A percentile compares a stretch with the other conserved stretches of the same genome.
These are phyloP conservation scores for Babylonia areolata DNA, from an alignment of 1,140 invertebrate species.

Conservation along the genomic window DNA sequence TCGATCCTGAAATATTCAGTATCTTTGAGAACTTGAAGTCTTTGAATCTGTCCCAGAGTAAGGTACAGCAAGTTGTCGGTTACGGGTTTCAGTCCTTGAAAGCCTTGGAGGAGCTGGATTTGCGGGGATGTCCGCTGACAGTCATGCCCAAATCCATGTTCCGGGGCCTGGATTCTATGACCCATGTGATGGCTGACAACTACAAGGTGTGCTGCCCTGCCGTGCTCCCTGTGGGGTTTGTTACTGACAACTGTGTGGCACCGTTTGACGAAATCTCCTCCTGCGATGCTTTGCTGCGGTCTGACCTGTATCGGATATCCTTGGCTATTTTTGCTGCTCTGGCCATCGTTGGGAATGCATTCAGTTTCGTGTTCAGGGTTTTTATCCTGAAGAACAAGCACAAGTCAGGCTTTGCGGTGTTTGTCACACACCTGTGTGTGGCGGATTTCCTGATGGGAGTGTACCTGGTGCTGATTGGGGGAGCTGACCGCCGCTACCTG, in stretches of 20 bases:
- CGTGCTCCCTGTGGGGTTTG: not conserved
- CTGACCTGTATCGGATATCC: not conserved
- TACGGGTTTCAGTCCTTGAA: too few species aligned
- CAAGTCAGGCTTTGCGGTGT: not conserved
- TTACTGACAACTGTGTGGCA: not conserved
- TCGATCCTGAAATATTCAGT: too few species aligned
- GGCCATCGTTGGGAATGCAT: not conserved
- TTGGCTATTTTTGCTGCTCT: not conserved
- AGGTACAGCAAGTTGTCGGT: too few species aligned
- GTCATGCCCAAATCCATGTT: too few species aligned
- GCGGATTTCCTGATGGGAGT: not conserved
- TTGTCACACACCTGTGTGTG: not conserved
- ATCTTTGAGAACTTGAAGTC: too few species aligned
- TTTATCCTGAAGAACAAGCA: not conserved
- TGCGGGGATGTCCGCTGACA: too few species aligned
- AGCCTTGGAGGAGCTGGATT: too few species aligned
- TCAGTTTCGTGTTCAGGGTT: not conserved
- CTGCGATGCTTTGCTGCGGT: not conserved
- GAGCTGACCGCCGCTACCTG: not conserved
- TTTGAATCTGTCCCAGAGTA: too few species aligned
- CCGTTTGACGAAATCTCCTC: not conserved
- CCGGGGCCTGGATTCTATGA: too few species aligned
- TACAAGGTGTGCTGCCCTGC: not conserved
- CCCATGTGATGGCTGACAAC: not conserved
- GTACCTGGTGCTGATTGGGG: not conserved